Evolutionary conservation across 2,113 vertebrate species (phyloP).

Genomic region (Herpetotheres cachinnans): DNA sequence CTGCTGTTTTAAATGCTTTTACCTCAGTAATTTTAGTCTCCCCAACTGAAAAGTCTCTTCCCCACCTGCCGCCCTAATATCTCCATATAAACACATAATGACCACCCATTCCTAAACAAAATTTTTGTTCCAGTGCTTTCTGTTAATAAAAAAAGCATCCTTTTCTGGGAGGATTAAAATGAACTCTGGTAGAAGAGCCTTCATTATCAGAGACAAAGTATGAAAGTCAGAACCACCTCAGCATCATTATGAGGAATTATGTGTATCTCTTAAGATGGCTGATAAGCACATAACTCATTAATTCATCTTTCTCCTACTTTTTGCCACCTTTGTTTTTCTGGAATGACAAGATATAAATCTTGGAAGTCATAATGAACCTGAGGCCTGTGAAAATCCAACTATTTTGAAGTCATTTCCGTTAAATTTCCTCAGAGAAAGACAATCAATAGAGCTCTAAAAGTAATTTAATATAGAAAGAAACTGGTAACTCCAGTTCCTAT

Average conservation of each 20-base stretch:
- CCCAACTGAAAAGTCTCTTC: neutral
- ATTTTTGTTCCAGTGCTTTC: neutral
- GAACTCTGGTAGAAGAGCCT: neutral
- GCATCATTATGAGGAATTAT: neutral
- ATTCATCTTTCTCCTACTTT: neutral
- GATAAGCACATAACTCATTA: neutral
- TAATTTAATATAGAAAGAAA: neutral
- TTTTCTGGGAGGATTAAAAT: neutral
- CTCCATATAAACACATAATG: neutral
- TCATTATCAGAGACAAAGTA: neutral
- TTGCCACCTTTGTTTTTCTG: neutral
- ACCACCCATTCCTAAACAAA: neutral
- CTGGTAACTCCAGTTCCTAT: neutral
- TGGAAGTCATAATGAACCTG: neutral
- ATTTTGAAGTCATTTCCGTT: neutral
- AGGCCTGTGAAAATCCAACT: neutral
- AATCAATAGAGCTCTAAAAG: neutral
- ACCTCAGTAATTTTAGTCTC: neutral
- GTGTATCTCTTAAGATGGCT: neutral
- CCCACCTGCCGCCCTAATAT: fast-evolving
- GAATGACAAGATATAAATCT: neutral
- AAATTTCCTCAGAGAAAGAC: neutral
- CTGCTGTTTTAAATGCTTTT: neutral
- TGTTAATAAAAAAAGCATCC: neutral
- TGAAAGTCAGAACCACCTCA: neutral